A percentile compares a stretch with the other conserved stretches of the same genome.
Evolutionary conservation across 2,113 vertebrate genomes (phyloP).

Genomic region (Seriola dumerili): DNA sequence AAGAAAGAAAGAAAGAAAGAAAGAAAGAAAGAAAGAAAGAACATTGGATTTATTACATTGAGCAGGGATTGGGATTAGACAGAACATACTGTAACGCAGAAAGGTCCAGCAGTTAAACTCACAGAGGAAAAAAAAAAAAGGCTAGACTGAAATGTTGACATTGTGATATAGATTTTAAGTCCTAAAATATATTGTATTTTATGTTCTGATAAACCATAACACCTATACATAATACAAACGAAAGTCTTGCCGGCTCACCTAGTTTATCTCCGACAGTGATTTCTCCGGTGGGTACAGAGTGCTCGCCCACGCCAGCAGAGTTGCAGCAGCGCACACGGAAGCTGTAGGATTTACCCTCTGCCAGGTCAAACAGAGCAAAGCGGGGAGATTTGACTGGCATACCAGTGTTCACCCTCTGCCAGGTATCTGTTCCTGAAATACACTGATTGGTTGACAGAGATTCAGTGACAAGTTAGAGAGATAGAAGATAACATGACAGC

Average conservation of each 20-base stretch:
- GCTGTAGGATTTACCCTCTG: constrained; percentile 93
- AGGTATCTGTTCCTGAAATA: constrained; percentile 90
- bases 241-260: constrained; percentile 82
- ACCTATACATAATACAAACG: not conserved
- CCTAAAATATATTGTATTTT: too few species aligned
- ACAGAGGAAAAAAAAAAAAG: not conserved
- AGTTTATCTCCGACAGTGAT: constrained; percentile 93
- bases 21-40: not conserved
- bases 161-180: not conserved
- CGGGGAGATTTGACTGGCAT: constrained; percentile 97
- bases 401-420: constrained; percentile 96
- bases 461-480: constrained; percentile 6
- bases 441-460: constrained; percentile 81
- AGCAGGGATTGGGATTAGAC: not conserved
- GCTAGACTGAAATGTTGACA: not conserved
- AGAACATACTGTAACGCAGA: not conserved
- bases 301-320: constrained; percentile 92
- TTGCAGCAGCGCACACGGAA: constrained; percentile 98
- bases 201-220: not conserved
- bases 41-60: not conserved
- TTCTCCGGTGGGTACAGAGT: constrained; percentile 89
- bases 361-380: constrained; percentile 96
- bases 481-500: not conserved
- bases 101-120: not conserved
- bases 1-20: not conserved